phyloP scores from a whole-genome alignment of 2,113 vertebrate genomes.

The Pelobates fuscus region DNA sequence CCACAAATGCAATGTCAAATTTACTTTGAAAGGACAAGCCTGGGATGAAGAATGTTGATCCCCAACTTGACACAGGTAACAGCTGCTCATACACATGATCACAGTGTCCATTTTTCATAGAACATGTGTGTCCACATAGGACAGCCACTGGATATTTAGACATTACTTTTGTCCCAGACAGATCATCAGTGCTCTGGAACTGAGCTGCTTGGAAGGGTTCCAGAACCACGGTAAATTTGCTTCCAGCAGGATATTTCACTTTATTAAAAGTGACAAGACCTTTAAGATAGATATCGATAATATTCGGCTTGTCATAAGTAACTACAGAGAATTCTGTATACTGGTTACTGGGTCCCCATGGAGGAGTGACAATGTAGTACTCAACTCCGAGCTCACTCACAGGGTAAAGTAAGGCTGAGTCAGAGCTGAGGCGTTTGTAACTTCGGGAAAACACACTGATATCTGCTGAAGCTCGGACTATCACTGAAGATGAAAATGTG shows the following conservation, averaged over 20 bases:
- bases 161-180: conserved; percentile 62
- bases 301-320: conserved; percentile 54
- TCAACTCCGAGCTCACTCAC: conserved; percentile 56
- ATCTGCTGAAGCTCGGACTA: conserved; percentile 58
- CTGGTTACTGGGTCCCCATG: accelerated
- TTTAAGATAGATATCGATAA: conserved; percentile 52
- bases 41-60: conserved; percentile 61
- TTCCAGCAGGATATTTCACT: not conserved
- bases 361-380: conserved; percentile 70
- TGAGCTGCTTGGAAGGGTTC: conserved; percentile 64
- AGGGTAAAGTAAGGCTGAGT: conserved; percentile 26
- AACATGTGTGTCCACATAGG: conserved; percentile 68
- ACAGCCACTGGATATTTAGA: conserved; percentile 58
- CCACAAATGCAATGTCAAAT: conserved; percentile 56
- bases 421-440: accelerated
- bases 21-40: conserved; percentile 52
- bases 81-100: conserved; percentile 75
- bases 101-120: conserved; percentile 50
- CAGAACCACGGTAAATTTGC: conserved; percentile 54
- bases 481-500: conserved; percentile 52
- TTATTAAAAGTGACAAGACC: conserved; percentile 39
- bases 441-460: conserved; percentile 16
- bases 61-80: conserved; percentile 64
- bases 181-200: conserved; percentile 57
- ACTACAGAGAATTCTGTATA: conserved; percentile 64